Percentiles rank a stretch among this genome's conserved stretches.
Conservation (phyloP, 2,113 vertebrate genomes). For the Tympanuchus pallidicinctus region DNA sequence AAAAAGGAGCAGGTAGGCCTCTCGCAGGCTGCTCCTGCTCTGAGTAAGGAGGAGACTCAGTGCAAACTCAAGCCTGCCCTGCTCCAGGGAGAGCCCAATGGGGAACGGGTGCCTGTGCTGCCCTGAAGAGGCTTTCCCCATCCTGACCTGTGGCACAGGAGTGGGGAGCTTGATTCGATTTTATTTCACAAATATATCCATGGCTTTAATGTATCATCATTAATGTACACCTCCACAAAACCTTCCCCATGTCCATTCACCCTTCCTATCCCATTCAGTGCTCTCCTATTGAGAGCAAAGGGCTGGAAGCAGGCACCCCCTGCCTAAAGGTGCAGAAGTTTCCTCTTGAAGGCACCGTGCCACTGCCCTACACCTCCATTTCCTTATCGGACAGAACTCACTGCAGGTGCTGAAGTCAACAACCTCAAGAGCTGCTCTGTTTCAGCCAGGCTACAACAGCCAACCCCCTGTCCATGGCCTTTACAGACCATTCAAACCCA, state of each 20-base stretch:
- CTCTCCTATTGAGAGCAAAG: constrained; percentile 7
- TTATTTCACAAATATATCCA: constrained; percentile 55
- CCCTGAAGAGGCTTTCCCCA: not conserved
- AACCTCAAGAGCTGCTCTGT: constrained; percentile 3
- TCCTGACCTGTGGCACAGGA: fast-evolving
- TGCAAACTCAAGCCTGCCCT: not conserved
- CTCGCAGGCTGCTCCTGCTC: not conserved
- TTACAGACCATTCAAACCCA: not conserved
- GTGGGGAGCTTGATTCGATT: not conserved
- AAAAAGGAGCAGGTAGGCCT: not conserved
- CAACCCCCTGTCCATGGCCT: not conserved
- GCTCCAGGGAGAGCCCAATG: not conserved
- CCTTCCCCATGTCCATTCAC: constrained; percentile 15
- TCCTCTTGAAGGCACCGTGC: not conserved
- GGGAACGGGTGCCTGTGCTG: not conserved
- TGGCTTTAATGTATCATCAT: constrained; percentile 14
- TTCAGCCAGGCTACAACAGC: not conserved
- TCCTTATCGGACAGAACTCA: not conserved
- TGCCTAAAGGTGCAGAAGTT: not conserved
- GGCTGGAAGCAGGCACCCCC: not conserved
- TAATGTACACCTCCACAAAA: constrained; percentile 8
- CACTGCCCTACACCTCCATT: not conserved
- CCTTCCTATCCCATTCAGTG: not conserved
- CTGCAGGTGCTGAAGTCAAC: not conserved
- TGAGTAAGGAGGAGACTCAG: not conserved